Evolutionary conservation across 2,888 invertebrate species (phyloP).

Genomic region (Meandrusa payeni): DNA sequence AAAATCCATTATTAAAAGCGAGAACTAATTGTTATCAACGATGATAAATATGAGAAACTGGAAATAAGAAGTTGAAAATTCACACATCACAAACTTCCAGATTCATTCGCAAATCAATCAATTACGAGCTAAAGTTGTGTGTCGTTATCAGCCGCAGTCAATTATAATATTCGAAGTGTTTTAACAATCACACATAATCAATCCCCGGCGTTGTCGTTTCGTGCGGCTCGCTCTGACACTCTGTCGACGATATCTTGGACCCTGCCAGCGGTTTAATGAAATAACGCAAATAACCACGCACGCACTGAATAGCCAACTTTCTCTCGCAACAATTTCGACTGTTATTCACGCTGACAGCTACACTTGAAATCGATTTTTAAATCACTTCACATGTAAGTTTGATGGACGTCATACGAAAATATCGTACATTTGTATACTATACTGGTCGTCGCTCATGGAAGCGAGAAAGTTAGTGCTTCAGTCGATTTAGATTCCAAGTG

Average conservation of each 20-base stretch:
- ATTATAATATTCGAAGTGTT: conserved; percentile 29
- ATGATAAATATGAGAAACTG: too few species aligned
- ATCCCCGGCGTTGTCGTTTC: conserved; percentile 1
- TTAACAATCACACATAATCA: conserved; percentile 16
- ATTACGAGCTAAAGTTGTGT: neutral
- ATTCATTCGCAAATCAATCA: too few species aligned
- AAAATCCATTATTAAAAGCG: too few species aligned
- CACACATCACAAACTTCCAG: too few species aligned
- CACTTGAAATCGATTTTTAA: conserved; percentile 10
- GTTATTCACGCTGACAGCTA: conserved; percentile 26
- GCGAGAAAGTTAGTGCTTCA: too few species aligned
- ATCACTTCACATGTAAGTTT: neutral
- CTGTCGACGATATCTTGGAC: conserved; percentile 10
- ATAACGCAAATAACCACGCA: conserved; percentile 48
- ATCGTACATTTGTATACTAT: too few species aligned
- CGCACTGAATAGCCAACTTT: conserved; percentile 43
- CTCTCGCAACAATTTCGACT: conserved; percentile 30
- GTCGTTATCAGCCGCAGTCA: conserved; percentile 26
- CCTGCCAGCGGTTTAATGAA: conserved; percentile 35
- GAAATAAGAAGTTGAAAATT: too few species aligned
- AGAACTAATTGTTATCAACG: too few species aligned
- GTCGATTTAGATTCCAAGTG: too few species aligned
- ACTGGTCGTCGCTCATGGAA: too few species aligned
- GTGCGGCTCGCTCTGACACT: neutral
- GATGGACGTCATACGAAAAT: too few species aligned